A percentile compares a stretch with the other conserved stretches of the same genome.
These are phyloP conservation scores for Zaprionus gabonicus DNA, from an alignment of 1,140 invertebrate species.

Conservation along the genomic window DNA sequence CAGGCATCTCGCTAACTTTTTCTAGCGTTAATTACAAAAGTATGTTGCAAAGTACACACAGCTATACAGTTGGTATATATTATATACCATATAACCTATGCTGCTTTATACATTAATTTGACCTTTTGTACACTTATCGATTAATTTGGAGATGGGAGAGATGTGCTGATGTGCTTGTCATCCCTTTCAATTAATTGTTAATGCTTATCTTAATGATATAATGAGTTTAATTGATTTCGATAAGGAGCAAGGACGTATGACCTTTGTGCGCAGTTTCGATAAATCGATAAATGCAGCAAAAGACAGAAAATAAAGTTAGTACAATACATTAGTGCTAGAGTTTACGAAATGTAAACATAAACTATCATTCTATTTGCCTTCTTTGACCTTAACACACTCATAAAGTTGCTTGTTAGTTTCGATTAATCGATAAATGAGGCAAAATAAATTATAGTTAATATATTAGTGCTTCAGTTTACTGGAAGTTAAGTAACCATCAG, in stretches of 20 bases:
- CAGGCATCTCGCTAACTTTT: slow-evolving; percentile 20
- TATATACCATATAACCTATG: not conserved
- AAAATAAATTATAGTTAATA: no score
- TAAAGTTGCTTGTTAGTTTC: no score
- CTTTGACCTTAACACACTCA: no score
- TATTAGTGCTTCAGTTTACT: no score
- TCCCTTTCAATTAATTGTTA: not conserved
- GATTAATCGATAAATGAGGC: no score
- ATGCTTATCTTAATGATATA: not conserved
- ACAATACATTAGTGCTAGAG: no score
- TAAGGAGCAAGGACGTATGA: not conserved
- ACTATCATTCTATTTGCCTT: no score
- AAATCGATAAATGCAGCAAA: slow-evolving; percentile 11
- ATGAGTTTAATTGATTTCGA: not conserved
- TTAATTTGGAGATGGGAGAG: not conserved
- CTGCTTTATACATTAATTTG: not conserved
- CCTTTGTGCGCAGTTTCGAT: not conserved
- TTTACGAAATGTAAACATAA: no score
- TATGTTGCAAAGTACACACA: slow-evolving; percentile 8
- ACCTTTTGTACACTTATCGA: slow-evolving; percentile 8
- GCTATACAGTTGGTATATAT: not conserved
- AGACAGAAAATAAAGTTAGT: no score
- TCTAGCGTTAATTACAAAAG: slow-evolving; percentile 38
- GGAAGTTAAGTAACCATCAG: no score
- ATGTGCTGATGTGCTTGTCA: no score